Base-by-base conservation (phyloP, 2,888 invertebrate genomes). In the Isotomurus palustris region DNA sequence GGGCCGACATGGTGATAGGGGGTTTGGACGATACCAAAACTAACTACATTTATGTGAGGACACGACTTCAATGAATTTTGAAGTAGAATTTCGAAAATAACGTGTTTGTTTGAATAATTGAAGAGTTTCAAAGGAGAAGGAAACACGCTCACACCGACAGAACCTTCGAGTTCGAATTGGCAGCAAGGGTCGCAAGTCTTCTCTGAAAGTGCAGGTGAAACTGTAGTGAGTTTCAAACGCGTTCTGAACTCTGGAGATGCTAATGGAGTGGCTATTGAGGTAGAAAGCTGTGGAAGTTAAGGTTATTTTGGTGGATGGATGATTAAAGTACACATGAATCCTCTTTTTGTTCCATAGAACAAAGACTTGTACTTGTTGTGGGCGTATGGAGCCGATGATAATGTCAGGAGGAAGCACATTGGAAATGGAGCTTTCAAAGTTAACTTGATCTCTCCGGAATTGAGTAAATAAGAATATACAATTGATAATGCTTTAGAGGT, bases 361-460 rank as follows among this genome's bases (percentile, higher is more conserved):
- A 27, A 17, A 6, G 28, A 47, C 8, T 28, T 47, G 47, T 22
- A 22, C n/a, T 19, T 47, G 14, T n/a, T 47, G 29, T 47, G 47
- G 47, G 12, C 47, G 3, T 47, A 27, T 17, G 47, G 47, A 28
- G 27, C n/a, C 6, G 47, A 47, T 47, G 47, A 47, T 22, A 29
- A 47, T 29, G 6, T 47, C 8, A 24, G 12, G 14, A 25, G 28
- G 17, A 17, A 10, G n/a, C 47, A 47, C 17, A 4, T 47, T 25
- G 47, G 5, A 6, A 47, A 17, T 17, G 47, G 47, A 27, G 14
- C 21, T 4, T 17, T 47, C 14, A 27, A 17, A 5, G 22, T 47
- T 27, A 47, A 47, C 17, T 24, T 47, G 8, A 10, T 47, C 28
- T 17, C 17, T 22, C 28, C 47, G 4, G 28, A n/a, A n/a, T n/a